Base-by-base conservation (phyloP, 2,113 vertebrate species). In the Scomber japonicus region DNA sequence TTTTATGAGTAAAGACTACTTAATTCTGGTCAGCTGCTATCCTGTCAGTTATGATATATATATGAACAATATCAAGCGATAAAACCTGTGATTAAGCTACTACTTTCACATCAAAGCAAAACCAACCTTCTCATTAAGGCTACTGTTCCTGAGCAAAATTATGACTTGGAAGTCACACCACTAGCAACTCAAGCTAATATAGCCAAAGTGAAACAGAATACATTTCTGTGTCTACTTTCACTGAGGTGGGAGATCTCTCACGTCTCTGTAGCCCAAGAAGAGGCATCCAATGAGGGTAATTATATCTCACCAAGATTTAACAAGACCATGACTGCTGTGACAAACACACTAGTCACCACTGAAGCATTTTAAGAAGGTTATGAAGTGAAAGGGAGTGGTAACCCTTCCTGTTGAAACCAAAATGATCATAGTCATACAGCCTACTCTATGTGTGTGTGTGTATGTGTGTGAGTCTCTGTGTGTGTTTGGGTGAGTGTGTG, bases 191-290 rank as follows among this genome's bases (percentile, higher is more conserved):
- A 24, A 51, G 55, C 19, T 44, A 11, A 3, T 14, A 17, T 1
- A 55, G 35, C n/a, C 17, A n/a, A 9, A 50, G 11, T 15, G 59
- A 44, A 45, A 61, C 12, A 76, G 16, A 35, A 10, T 46, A 45
- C 62, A 12, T 35, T 61, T 48, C 48, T 75, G 19, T 27, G 8
- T 55, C 9, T 21, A 12, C 19, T 80, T 65, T 70, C 69, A 86
- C 53, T 66, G n/a, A 75, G 48, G 76, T 76, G 62, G 46, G 30
- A 86, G 50, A 88, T 71, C 68, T 91, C 17, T 72, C 87, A 80
- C 73, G 56, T 51, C 62, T 24, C 57, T 62, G 78, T 13, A 51
- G 70, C 31, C 71, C 16, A 44, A 57, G 40, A 65, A 31, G 61
- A 71, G 46, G 27, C 51, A 54, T 44, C 45, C 17, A 59, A 5